Conservation (phyloP, 1,140 invertebrate genomes). For the Drosophila bipectinata region DNA sequence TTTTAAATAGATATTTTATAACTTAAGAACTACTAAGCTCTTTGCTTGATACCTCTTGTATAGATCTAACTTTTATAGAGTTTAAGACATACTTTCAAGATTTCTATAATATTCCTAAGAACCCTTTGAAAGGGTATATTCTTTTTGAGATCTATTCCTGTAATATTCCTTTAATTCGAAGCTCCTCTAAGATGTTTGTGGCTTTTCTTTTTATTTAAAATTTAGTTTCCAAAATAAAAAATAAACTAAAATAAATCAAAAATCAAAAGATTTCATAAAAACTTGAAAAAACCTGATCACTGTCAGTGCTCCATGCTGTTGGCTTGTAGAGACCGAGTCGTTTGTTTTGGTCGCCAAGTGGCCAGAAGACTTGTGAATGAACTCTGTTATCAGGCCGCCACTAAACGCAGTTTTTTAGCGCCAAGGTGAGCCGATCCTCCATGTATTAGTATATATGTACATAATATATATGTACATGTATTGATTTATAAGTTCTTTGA, state of each 20-base stretch:
- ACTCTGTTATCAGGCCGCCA: constrained; percentile 33
- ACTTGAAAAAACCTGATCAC: neutral
- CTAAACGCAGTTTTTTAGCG: constrained; percentile 43
- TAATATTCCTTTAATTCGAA: too few species aligned
- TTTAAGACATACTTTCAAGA: too few species aligned
- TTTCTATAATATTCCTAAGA: too few species aligned
- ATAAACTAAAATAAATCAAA: neutral
- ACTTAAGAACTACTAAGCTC: too few species aligned
- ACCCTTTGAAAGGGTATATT: too few species aligned
- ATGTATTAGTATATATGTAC: neutral
- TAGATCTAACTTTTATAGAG: too few species aligned
- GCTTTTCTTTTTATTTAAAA: too few species aligned
- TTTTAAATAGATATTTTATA: too few species aligned
- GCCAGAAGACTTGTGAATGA: constrained; percentile 38
- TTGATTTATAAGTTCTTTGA: constrained; percentile 54
- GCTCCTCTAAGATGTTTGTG: too few species aligned
- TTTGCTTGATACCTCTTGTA: too few species aligned
- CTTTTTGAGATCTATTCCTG: too few species aligned
- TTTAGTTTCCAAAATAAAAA: too few species aligned
- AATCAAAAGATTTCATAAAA: neutral
- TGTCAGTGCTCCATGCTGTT: neutral
- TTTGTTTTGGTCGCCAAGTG: constrained; percentile 42
- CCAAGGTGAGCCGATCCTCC: constrained; percentile 24
- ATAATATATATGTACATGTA: neutral
- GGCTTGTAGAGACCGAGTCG: neutral